A percentile compares a stretch with the other conserved stretches of the same genome.
Evolutionary conservation across 2,113 vertebrate genomes (phyloP).

Genomic region (Pseudorectes ferrugineus): DNA sequence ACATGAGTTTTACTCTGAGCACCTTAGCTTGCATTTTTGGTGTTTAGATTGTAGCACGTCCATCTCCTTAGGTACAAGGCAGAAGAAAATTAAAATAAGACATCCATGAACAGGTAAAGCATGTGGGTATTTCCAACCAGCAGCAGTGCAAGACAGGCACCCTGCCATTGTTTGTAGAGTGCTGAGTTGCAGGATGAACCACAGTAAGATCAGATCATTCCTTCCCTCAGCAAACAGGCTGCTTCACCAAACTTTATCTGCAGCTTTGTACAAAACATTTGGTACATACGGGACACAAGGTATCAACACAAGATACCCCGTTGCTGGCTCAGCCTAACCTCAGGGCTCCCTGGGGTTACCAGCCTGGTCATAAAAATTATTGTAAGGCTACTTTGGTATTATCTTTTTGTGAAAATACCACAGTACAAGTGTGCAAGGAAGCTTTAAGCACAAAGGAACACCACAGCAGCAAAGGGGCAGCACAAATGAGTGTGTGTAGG

Average conservation of each 20-base stretch:
- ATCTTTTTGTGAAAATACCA: background rate
- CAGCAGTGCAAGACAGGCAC: background rate
- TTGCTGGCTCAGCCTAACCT: background rate
- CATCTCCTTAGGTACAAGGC: background rate
- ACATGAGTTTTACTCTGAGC: background rate
- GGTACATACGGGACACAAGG: fast-evolving
- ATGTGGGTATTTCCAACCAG: background rate
- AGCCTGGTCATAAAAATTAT: background rate
- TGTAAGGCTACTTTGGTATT: background rate
- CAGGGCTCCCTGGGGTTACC: background rate
- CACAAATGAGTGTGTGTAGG: background rate
- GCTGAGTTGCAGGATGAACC: background rate
- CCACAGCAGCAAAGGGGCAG: background rate
- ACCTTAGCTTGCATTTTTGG: background rate
- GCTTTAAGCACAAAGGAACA: background rate
- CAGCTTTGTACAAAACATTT: background rate
- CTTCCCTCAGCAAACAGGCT: background rate
- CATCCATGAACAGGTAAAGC: background rate
- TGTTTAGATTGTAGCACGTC: background rate
- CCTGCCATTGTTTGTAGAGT: background rate
- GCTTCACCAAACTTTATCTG: background rate
- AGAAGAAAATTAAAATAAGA: background rate
- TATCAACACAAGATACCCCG: background rate
- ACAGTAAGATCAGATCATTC: background rate
- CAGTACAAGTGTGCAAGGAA: background rate